Evolutionary conservation across 2,888 invertebrate species (phyloP).

Genomic region (Pseudanteris insignis): DNA sequence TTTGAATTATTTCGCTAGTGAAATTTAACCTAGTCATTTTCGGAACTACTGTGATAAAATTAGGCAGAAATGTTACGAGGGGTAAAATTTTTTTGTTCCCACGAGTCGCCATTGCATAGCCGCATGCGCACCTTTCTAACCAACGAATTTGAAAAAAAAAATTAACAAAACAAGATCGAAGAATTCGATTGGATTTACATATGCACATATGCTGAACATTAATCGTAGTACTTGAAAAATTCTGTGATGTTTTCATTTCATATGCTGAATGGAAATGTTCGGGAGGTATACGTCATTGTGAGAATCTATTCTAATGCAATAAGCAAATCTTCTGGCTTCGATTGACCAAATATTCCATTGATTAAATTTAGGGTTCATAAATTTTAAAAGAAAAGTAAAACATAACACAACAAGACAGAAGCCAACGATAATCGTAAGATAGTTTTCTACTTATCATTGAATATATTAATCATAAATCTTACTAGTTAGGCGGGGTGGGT

Average conservation of each 20-base stretch:
- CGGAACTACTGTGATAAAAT: slow-evolving; percentile 63
- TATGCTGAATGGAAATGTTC: slow-evolving; percentile 53
- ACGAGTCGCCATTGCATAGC: slow-evolving; percentile 54
- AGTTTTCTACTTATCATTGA: slow-evolving; percentile 11
- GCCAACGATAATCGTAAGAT: background rate
- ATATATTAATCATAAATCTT: too few species aligned
- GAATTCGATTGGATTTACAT: slow-evolving; percentile 15
- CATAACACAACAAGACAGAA: background rate
- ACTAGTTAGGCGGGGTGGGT: too few species aligned
- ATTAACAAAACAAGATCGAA: slow-evolving; percentile 1
- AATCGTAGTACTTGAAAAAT: slow-evolving; percentile 57
- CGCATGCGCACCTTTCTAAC: slow-evolving; percentile 48
- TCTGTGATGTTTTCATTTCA: slow-evolving; percentile 66
- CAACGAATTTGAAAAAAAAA: slow-evolving; percentile 3
- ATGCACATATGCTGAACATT: slow-evolving; percentile 56
- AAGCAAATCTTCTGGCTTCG: slow-evolving; percentile 41
- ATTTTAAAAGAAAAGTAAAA: background rate
- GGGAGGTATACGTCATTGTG: slow-evolving; percentile 63
- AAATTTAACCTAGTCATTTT: slow-evolving; percentile 66
- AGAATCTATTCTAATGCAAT: slow-evolving; percentile 59
- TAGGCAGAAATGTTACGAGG: slow-evolving; percentile 40
- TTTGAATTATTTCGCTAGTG: too few species aligned
- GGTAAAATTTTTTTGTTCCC: slow-evolving; percentile 28
- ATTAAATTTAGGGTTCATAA: slow-evolving; percentile 7
- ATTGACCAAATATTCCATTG: slow-evolving; percentile 3